phyloP scores from a whole-genome alignment of 2,888 invertebrate species.

The Cryptus viduatorius region DNA sequence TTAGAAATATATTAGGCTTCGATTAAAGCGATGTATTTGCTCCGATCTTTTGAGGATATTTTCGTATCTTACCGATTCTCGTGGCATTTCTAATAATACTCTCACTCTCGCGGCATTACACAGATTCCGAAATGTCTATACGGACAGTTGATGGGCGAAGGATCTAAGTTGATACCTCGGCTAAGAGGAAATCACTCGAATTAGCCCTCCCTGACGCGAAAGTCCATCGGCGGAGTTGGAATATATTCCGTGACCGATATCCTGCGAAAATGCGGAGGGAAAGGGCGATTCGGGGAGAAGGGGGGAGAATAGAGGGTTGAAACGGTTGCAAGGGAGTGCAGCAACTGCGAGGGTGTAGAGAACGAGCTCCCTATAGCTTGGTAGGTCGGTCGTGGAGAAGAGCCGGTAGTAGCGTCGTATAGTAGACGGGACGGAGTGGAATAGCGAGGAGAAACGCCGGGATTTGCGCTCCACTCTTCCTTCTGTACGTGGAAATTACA shows the following conservation, averaged over 20 bases:
- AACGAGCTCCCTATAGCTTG: constrained; percentile 46
- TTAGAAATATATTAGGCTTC: neutral
- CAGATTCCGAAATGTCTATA: neutral
- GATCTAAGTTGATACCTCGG: constrained; percentile 30
- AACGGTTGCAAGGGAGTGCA: constrained; percentile 24
- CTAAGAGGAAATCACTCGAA: constrained; percentile 42
- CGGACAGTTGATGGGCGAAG: neutral
- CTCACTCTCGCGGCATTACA: constrained; percentile 16
- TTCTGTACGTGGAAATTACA: constrained; percentile 63
- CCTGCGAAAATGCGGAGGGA: constrained; percentile 19
- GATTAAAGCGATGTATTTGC: neutral
- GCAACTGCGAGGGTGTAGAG: constrained; percentile 58
- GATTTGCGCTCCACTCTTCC: constrained; percentile 33
- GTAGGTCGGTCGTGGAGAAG: constrained; percentile 39
- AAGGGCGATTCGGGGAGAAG: neutral
- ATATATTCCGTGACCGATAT: constrained; percentile 35
- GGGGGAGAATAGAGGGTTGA: neutral
- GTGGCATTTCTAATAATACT: constrained; percentile 15
- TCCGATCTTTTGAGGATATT: neutral
- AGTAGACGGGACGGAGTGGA: constrained; percentile 19
- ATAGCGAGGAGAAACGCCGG: constrained; percentile 48
- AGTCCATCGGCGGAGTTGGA: constrained; percentile 44
- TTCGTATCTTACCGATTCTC: neutral
- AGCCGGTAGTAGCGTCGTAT: neutral
- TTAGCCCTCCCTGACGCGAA: constrained; percentile 27